These are phyloP conservation scores for Cremastinae sp. DNA, from an alignment of 2,888 invertebrate species.

Conservation along the genomic window DNA sequence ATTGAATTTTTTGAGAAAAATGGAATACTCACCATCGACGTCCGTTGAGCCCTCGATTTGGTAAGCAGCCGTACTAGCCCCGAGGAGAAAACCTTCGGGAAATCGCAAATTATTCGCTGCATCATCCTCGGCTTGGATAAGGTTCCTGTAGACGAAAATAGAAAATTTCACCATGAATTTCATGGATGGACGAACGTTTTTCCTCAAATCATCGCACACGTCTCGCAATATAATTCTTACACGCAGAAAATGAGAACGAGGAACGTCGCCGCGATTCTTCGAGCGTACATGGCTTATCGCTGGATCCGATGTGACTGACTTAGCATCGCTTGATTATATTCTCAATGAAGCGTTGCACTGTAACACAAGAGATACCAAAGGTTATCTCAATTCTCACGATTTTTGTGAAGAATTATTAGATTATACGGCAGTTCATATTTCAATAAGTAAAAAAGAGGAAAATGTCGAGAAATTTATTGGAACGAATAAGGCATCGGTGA, in stretches of 20 bases:
- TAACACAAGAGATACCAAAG: slow-evolving; percentile 9
- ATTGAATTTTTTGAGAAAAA: background rate
- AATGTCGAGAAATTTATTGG: too few relatives aligned
- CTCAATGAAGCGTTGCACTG: background rate
- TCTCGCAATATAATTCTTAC: slow-evolving; percentile 27
- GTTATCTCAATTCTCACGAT: slow-evolving; percentile 30
- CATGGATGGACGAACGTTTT: background rate
- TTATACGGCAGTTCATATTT: too few relatives aligned
- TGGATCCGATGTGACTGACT: background rate
- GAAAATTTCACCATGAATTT: slow-evolving; percentile 15
- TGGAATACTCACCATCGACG: slow-evolving; percentile 81
- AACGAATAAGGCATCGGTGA: too few relatives aligned
- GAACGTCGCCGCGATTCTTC: slow-evolving; percentile 4
- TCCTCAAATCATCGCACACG: slow-evolving; percentile 9
- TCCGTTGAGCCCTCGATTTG: slow-evolving; percentile 86
- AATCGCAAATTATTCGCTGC: slow-evolving; percentile 57
- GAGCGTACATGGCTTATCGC: slow-evolving; percentile 5
- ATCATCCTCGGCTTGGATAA: slow-evolving; percentile 10
- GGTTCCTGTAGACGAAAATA: slow-evolving; percentile 15
- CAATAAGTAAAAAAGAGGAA: too few relatives aligned
- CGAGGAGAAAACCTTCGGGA: slow-evolving; percentile 67
- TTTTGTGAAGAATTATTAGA: background rate
- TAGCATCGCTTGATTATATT: background rate
- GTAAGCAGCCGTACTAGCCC: slow-evolving; percentile 81
- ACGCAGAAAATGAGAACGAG: slow-evolving; percentile 15